Conservation (phyloP, 2,113 vertebrate genomes). For the Catharus minimus region DNA sequence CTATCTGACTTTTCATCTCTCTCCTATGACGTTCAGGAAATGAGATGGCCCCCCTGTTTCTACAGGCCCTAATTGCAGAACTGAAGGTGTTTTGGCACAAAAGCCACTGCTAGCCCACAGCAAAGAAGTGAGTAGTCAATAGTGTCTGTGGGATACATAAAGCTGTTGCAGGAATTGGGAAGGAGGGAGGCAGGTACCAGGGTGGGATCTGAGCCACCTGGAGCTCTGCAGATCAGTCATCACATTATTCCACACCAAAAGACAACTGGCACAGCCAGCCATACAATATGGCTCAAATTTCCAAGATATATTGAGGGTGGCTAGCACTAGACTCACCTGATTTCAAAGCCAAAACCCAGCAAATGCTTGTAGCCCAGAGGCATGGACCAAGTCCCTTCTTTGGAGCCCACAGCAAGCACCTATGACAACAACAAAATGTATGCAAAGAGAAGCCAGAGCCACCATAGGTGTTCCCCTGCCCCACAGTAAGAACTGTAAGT, state of each 20-base stretch:
- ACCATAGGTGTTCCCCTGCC: neutral
- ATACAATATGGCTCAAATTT: neutral
- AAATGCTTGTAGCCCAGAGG: neutral
- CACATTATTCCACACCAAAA: neutral
- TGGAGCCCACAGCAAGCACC: neutral
- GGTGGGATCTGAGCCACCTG: neutral
- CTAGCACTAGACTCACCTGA: neutral
- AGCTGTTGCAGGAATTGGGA: neutral
- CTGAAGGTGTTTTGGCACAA: neutral
- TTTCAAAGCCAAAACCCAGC: neutral
- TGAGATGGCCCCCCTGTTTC: neutral
- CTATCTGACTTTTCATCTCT: neutral
- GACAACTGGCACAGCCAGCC: neutral
- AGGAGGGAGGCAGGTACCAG: neutral
- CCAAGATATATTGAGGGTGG: neutral
- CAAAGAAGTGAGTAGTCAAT: neutral
- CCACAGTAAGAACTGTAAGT: neutral
- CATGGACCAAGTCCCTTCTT: neutral
- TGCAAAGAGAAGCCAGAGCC: neutral
- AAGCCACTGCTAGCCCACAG: neutral
- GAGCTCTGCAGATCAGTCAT: neutral
- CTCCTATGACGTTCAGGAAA: neutral
- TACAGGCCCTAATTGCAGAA: neutral
- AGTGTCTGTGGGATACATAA: neutral
- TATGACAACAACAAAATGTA: neutral